A percentile compares a stretch with the other conserved stretches of the same genome.
phyloP scores from a whole-genome alignment of 2,888 invertebrate genomes.

The Linnaemya tessellans region DNA sequence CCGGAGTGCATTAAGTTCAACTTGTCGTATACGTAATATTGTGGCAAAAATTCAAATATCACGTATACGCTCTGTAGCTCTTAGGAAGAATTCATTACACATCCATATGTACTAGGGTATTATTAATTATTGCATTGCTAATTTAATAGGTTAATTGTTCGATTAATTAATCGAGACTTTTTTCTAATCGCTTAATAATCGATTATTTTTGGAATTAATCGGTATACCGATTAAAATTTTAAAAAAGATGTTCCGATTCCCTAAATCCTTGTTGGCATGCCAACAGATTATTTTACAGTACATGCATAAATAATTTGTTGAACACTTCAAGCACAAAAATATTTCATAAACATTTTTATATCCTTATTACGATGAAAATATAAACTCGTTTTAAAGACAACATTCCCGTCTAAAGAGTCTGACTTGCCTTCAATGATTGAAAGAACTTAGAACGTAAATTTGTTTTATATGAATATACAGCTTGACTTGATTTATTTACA shows the following conservation, averaged over 20 bases:
- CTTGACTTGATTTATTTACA: no score
- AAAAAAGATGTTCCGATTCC: no score
- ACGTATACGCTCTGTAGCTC: neutral
- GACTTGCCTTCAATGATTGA: neutral
- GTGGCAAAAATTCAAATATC: neutral
- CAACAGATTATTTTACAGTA: conserved; percentile 7
- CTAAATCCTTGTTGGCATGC: neutral
- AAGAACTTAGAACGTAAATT: neutral
- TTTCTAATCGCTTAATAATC: no score
- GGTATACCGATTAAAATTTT: no score
- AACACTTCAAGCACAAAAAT: neutral
- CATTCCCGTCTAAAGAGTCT: neutral
- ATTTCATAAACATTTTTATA: conserved; percentile 17
- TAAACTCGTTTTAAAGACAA: neutral
- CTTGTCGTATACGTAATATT: neutral
- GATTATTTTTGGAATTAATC: no score
- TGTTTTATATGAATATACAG: neutral
- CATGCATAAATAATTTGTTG: conserved; percentile 11
- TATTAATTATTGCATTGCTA: no score
- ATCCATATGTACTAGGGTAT: no score
- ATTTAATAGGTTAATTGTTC: no score
- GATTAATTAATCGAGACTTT: no score
- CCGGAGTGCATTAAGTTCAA: no score
- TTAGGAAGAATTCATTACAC: no score
- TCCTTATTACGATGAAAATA: neutral